phyloP scores from a whole-genome alignment of 2,888 invertebrate species.

The Ommatoiulus sabulosus region DNA sequence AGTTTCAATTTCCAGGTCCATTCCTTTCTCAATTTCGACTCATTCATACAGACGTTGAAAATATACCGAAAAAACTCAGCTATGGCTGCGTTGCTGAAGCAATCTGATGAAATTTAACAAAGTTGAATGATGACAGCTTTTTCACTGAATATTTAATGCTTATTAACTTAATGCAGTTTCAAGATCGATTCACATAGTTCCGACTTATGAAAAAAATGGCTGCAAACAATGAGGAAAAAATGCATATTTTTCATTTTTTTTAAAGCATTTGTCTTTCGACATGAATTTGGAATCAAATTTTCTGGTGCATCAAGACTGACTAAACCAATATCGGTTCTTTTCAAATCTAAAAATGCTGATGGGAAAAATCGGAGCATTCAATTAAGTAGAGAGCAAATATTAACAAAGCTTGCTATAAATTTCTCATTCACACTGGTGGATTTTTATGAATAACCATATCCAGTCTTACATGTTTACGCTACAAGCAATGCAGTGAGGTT shows the following conservation, averaged over 20 bases:
- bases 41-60: not conserved
- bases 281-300: not conserved
- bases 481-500: not conserved
- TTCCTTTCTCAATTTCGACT: not conserved
- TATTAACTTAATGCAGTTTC: conserved; percentile 35
- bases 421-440: not conserved
- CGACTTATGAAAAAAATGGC: not conserved
- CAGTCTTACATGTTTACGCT: not conserved
- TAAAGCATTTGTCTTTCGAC: too few relatives aligned
- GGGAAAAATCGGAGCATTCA: not conserved
- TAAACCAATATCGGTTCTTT: not conserved
- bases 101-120: not conserved
- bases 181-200: not conserved
- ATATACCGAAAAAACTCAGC: not conserved
- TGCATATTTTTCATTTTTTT: not conserved
- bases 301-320: not conserved
- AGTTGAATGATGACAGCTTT: not conserved
- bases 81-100: not conserved
- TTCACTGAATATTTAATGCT: conserved; percentile 24
- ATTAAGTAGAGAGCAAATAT: conserved; percentile 13
- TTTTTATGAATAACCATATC: not conserved
- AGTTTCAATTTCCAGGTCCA: not conserved
- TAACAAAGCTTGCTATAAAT: not conserved
- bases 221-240: not conserved
- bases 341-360: not conserved